Base-by-base conservation (phyloP, 1,140 invertebrate species). In the Drosophila malerkotliana region DNA sequence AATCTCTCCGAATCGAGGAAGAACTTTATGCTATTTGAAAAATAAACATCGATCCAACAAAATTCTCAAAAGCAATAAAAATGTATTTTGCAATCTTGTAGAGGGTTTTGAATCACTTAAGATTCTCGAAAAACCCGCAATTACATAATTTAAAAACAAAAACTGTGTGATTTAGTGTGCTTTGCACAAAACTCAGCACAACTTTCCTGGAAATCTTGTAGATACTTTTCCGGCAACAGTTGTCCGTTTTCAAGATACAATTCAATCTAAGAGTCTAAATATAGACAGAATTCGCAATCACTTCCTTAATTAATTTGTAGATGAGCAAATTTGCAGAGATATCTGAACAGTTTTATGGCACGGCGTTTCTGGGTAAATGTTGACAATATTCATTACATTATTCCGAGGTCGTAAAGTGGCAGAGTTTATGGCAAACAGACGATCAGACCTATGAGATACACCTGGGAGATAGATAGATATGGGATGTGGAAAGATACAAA, bases 401-500 rank as follows among this genome's bases (percentile, higher is more conserved):
- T 60, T 73, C 61, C 68, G 41, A 73, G 76, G 52, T 67, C 60
- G 52, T 85, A 82, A 85, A 87, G 55, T 55, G 48, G 4, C 62
- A 51, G 34, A 64, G 69, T 85, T 85, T 82, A 85, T 85, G 78
- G 79, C 82, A 75, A 85, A 82, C 81, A 87, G 82, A 78, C 81
- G 74, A 47, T 41, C 15, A 21, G 21, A 21, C 21, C 21, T 21
- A 21, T 21, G 21, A 51, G 21, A 62, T 41, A 37, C 10, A 37
- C 34, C 34, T 37, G 10, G 45, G n/a, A 32, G 18, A 10, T 9
- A 32, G 18, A 10, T 9, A 14, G 30, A 41, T 37, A 34, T 18
- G 15, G n/a, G 39, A 21, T 48, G 24, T 15, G 14, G 24, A 41
- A n/a, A 89, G 0, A 96, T 96, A 56, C 94, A 95, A 1, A 37